Conservation (phyloP, 1,140 invertebrate species). For the Drosophila pseudoananassae region DNA sequence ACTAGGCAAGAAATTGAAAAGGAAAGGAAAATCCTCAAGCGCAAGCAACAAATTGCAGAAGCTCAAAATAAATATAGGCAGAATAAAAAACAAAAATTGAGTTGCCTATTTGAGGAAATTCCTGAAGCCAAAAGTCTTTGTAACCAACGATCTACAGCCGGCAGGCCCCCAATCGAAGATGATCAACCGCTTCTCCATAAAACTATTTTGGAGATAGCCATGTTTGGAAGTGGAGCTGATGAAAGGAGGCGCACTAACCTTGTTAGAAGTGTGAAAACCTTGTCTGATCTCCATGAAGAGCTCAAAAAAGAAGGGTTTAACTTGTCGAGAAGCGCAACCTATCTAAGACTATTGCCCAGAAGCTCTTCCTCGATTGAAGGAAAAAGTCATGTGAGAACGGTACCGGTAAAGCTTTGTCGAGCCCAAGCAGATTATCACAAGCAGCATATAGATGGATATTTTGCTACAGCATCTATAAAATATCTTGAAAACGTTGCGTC, state of each 20-base stretch:
- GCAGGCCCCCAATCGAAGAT: slow-evolving; percentile 18
- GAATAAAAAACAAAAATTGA: slow-evolving; percentile 7
- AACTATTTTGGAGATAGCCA: slow-evolving; percentile 62
- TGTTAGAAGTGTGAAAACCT: slow-evolving; percentile 57
- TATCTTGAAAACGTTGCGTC: slow-evolving; percentile 10
- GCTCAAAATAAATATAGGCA: slow-evolving; percentile 7
- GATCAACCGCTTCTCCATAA: slow-evolving; percentile 60
- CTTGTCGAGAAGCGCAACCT: slow-evolving; percentile 36
- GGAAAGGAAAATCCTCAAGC: slow-evolving; percentile 1
- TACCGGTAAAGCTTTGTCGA: slow-evolving; percentile 19
- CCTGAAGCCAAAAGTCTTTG: not conserved
- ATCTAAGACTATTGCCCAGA: slow-evolving; percentile 8
- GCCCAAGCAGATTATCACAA: slow-evolving; percentile 11
- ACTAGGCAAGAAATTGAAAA: slow-evolving; percentile 8
- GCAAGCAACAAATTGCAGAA: slow-evolving; percentile 13
- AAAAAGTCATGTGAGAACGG: slow-evolving; percentile 6
- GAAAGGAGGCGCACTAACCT: slow-evolving; percentile 36
- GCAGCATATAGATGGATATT: slow-evolving; percentile 12
- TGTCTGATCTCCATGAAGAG: slow-evolving; percentile 50
- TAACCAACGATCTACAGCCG: not conserved
- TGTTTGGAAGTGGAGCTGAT: slow-evolving; percentile 62
- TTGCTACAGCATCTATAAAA: slow-evolving; percentile 16
- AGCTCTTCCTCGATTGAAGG: slow-evolving; percentile 14
- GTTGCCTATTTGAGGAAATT: slow-evolving; percentile 4
- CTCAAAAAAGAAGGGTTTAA: slow-evolving; percentile 45